Base-by-base conservation (phyloP, 2,797 vertebrate species). In the Peromyscus melanophrys region DNA sequence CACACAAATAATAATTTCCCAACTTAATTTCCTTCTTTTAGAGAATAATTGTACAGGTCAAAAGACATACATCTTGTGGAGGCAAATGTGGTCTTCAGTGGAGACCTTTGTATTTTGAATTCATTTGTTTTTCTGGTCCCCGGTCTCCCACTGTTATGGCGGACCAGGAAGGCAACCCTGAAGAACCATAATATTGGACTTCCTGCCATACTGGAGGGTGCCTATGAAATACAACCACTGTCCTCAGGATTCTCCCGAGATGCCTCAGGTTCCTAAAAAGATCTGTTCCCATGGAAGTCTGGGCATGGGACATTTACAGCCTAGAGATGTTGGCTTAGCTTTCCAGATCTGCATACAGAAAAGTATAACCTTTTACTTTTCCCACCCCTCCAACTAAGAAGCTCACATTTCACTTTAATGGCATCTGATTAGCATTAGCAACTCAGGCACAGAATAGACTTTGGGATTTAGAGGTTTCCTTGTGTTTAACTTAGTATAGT, bases 361-460 rank as follows among this genome's bases (percentile, higher is more conserved):
- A 78, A 71, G 34, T 8, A 49, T 52, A 84, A 75, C 12, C 14
- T 73, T 67, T 82, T 59, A 81, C 49, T 95, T 55, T 71, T 37
- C 2, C n/a, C n/a, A 69, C n/a, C 43, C 49, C 92, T 80, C 67
- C 43, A 21, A 69, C 40, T 4, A 0, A 17, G 23, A 83, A 92
- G 52, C 52, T 81, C 29, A 43, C 10, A 81, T 40, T 69, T 31
- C 71, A 80, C 34, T 84, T 89, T 55, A 77, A 78, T 63, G 61
- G 81, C 89, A 80, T 73, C 40, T 37, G 46, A 37, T 49, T 19
- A 96, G n/a, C 37, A 59, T 73, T 76, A 91, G 49, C 40, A 91
- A 73, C 55, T 82, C 76, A 71, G 61, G n/a, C n/a, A 83, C 52
- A 95, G 55, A 93, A 96, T 0, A 63, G 69, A 89, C 40, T 73